These are phyloP conservation scores for Apodemia hepburni DNA, from an alignment of 2,888 invertebrate species.

Conservation along the genomic window DNA sequence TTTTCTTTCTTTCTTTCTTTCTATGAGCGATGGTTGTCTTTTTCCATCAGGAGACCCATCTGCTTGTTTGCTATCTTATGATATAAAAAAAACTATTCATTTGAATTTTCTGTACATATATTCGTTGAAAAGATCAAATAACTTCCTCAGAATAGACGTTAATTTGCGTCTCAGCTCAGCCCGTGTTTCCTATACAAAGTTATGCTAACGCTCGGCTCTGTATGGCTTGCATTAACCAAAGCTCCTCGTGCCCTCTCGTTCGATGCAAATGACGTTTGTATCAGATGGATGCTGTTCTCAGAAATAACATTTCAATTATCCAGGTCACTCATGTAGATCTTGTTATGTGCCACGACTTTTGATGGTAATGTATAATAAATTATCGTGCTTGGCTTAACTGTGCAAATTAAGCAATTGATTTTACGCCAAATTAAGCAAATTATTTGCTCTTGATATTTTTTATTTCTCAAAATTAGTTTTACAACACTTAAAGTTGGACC, in stretches of 20 bases:
- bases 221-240: constrained; percentile 49
- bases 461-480: too few species aligned
- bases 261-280: constrained; percentile 21
- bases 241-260: constrained; percentile 31
- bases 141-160: constrained; percentile 4
- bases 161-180: constrained; percentile 7
- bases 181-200: constrained; percentile 27
- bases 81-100: too few species aligned
- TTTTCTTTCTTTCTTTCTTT: too few species aligned
- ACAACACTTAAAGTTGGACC: too few species aligned
- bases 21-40: too few species aligned
- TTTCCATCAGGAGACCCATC: too few species aligned
- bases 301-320: constrained; percentile 1
- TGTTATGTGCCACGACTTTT: not conserved
- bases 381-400: too few species aligned
- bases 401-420: too few species aligned
- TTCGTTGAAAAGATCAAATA: not conserved
- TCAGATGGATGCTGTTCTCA: not conserved
- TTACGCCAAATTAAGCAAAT: too few species aligned
- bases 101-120: not conserved
- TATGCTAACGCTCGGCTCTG: constrained; percentile 45
- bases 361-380: not conserved
- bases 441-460: too few species aligned
- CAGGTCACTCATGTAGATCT: not conserved
- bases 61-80: too few species aligned